Evolutionary conservation across 2,797 vertebrate species (phyloP), one percentile per base, ranked within the genome.

Genomic region (Myioborus miniatus): DNA sequence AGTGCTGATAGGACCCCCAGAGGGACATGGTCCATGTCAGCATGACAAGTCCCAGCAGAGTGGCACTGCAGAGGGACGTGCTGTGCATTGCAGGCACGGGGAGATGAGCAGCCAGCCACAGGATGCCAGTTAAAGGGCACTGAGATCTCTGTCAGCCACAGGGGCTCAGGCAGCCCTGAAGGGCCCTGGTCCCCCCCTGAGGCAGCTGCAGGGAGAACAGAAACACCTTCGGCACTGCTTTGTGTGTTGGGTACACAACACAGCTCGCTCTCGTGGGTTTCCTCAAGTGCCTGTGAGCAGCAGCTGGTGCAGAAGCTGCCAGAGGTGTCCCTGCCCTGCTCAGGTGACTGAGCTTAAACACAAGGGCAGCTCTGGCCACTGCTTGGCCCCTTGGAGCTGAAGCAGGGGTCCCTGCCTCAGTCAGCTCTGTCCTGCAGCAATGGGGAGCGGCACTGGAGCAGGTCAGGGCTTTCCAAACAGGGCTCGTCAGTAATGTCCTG

Each of bases 101-200:
- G 81, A 17, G 0, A 34, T 3, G 50, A 55, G 43, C 75, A 88
- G 50, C 30, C 5, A 3, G 43, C 30, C 7, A 1, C 0, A 0
- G 47, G 32, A 41, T 46, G 74, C 20, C 70, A 89, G 76, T 84
- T 63, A 95, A 94, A 65, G 19, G 44, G 67, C 78, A 90, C 24
- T 0, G 8, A 80, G 52, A 30, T 26, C 44, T 65, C 52, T 55
- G 68, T 30, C 81, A 72, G 92, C 55, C 14, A 0, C 3, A 39
- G 55, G 39, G 67, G 43, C 1, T 3, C 39, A 65, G 37, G 87
- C 65, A 89, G 65, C 74, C 80, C 89, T 8, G 11, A 41, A 75
- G 78, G 62, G 29, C 21, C 49, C 32, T 10, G 32, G 0, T 11
- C 22, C 29, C 27, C 67, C 29, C 21, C 58, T 24, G 49, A 32